Conservation (phyloP, 2,113 vertebrate species). For the Hemiprocne comata region DNA sequence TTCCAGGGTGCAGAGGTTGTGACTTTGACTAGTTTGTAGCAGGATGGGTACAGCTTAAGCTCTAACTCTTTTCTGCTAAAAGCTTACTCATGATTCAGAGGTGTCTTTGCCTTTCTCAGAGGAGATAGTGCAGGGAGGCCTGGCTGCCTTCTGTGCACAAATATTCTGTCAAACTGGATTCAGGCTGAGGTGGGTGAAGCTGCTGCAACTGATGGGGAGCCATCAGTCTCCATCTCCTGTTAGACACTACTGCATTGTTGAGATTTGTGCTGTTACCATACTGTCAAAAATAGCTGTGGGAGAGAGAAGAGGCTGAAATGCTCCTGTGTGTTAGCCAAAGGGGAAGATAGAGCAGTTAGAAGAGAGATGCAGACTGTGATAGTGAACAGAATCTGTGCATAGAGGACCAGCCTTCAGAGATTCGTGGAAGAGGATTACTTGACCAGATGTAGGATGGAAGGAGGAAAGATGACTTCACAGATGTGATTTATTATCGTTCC, state of each 20-base stretch:
- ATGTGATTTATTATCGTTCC: conserved; percentile 10
- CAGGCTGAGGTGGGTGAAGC: conserved; percentile 15
- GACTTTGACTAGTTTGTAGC: background rate
- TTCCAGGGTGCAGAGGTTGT: background rate
- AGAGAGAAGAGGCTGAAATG: background rate
- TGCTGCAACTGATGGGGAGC: background rate
- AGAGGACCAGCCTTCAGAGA: background rate
- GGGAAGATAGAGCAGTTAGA: background rate
- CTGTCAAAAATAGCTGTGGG: background rate
- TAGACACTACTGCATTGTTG: background rate
- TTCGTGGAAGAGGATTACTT: background rate
- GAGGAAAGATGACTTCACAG: background rate
- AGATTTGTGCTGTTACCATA: background rate
- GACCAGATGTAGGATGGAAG: background rate
- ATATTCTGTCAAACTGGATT: conserved; percentile 32
- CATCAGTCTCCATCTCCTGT: conserved; percentile 23
- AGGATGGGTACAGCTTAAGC: background rate
- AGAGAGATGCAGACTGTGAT: background rate
- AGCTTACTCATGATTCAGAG: background rate
- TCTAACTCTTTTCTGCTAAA: background rate
- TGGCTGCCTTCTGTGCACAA: conserved; percentile 28
- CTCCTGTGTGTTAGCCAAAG: background rate
- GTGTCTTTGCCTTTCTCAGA: background rate
- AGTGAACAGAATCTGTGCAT: background rate
- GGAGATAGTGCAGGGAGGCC: background rate